Conservation (phyloP, 2,113 vertebrate species). For the Tinamus guttatus region DNA sequence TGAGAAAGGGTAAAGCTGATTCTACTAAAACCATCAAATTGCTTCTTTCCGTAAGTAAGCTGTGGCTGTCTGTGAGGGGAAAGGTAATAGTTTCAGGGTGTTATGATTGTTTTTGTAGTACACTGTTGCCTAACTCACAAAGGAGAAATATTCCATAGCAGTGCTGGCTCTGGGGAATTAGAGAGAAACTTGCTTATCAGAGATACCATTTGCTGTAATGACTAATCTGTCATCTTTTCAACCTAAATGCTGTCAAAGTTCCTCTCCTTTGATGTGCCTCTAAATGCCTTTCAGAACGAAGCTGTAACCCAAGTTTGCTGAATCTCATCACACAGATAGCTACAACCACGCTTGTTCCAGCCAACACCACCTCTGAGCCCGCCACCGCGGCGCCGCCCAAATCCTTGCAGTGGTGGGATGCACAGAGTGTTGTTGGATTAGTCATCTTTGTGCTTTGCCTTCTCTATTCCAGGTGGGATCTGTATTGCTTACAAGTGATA, state of each 20-base stretch:
- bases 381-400: conserved; percentile 73
- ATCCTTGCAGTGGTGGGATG: conserved; percentile 87
- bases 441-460: conserved; percentile 89
- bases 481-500: not conserved
- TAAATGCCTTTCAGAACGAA: conserved; percentile 79
- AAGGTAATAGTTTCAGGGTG: not conserved
- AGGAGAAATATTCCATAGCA: not conserved
- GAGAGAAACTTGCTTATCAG: not conserved
- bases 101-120: not conserved
- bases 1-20: not conserved
- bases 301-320: conserved; percentile 90
- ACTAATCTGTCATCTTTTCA: not conserved
- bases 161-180: not conserved
- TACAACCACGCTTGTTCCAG: conserved; percentile 72
- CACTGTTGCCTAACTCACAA: not conserved
- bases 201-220: no score
- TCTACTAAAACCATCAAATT: not conserved
- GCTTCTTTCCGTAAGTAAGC: not conserved
- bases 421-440: conserved; percentile 86
- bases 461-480: conserved; percentile 90
- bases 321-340: conserved; percentile 85
- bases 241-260: not conserved
- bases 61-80: not conserved
- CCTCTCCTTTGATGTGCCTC: not conserved
- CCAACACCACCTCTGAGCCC: conserved; percentile 75